Base-by-base conservation (phyloP, 1,140 invertebrate species). In the Formica exsecta region DNA sequence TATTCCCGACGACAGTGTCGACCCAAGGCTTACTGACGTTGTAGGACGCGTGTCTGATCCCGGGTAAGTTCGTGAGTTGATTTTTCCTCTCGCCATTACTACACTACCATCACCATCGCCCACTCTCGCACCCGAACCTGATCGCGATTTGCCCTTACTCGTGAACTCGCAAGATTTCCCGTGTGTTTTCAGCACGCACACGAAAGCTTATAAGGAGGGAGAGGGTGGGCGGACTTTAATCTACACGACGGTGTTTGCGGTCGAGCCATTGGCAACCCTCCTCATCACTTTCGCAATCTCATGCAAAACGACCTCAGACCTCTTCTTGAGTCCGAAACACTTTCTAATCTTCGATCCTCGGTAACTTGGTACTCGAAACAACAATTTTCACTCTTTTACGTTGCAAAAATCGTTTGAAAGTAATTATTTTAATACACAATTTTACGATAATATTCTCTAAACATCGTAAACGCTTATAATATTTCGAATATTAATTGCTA, bases 171-270 rank as follows among this genome's bases (percentile, higher is more conserved):
- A 89, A 93, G 90, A 93, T 92, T 93, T 93, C 92, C 92, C 92
- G 92, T 91, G 91, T 93, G 91, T 88, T 89, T 93, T 92, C 88
- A 81, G 25, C 75, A 64, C 77, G 68, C 51, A 65, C 84, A 68
- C 90, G 54, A 75, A 36, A 48, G 38, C 41, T n/a, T 44, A 51
- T 48, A 48, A 51, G 9, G 48, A 11, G 48, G 16, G 51, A 41
- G 68, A 9, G 36, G 41, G 71, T 48, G 44, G 61, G 62, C 79
- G 61, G 66, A 87, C 91, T 93, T 93, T 93, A 93, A 93, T 93
- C 93, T 93, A 91, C 87, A 88, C 87, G 89, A 91, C 87, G 91
- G 87, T 92, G 91, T 92, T 93, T 93, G 91, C 90, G 90, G 88
- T 91, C 81, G 71, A 75, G 66, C 85, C 71, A 61, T 54, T 41